Percentiles rank a stretch among this genome's conserved stretches.
Conservation (phyloP, 2,113 vertebrate genomes). For the Spilogale gracilis region DNA sequence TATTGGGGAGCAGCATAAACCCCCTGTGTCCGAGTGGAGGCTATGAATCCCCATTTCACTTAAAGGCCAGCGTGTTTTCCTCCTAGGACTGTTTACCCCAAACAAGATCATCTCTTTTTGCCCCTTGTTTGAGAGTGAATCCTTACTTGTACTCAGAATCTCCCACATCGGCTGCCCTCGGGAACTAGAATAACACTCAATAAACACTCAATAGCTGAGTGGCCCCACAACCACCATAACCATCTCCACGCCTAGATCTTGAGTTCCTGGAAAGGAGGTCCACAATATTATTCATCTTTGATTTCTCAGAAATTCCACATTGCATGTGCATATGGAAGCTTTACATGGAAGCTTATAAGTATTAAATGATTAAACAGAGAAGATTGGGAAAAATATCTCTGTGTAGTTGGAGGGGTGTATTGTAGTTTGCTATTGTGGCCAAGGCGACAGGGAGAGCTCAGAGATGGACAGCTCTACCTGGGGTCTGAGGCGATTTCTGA, state of each 20-base stretch:
- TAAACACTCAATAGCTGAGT: neutral
- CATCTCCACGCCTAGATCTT: neutral
- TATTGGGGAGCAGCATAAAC: neutral
- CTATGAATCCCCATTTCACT: neutral
- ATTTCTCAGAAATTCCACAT: neutral
- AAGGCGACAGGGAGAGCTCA: neutral
- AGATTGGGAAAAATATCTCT: neutral
- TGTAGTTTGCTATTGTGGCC: neutral
- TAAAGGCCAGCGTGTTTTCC: neutral
- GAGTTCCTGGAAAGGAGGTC: neutral
- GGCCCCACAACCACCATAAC: neutral
- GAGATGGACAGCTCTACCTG: neutral
- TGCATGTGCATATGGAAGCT: neutral
- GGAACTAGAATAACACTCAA: neutral
- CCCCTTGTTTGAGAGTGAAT: neutral
- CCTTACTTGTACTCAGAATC: neutral
- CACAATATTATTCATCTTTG: neutral
- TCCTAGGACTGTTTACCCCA: neutral
- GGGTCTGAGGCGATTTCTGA: neutral
- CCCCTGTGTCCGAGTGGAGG: neutral
- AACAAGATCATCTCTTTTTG: neutral
- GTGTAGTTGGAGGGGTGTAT: no score
- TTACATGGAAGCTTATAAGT: neutral
- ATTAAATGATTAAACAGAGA: neutral
- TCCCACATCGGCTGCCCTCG: fast-evolving